Base-by-base conservation (phyloP, 2,888 invertebrate species). In the Pyralis farinalis region DNA sequence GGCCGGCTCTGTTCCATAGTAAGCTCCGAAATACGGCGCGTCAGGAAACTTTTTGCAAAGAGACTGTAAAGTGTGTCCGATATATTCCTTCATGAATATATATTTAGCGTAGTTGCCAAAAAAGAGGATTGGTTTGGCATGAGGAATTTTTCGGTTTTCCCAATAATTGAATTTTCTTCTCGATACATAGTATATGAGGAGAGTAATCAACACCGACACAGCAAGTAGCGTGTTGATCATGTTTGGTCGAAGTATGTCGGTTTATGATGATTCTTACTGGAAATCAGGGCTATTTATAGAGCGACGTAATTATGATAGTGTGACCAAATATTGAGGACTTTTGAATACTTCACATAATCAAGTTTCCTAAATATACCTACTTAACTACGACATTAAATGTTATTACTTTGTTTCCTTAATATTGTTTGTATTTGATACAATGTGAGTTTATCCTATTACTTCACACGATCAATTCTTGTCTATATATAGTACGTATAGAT, bases 1-100 rank as follows among this genome's bases (percentile, higher is more conserved):
- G 0, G 52, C 55, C 0, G 67, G 64, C 8, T 33, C 33, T 6
- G 35, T 21, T 7, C 36, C 39, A 6, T 51, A 64, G 33, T 47
- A 71, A 0, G 55, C 53, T 4, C 71, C 70, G 2, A 71, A 33
- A 22, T 60, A 53, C 0, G 67, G 63, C n/a, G 55, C 64, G 5
- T 58, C 35, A 0, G 57, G 55, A 20, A 58, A 63, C 30, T 53
- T 34, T 10, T 49, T 25, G 36, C 60, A 63, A 6, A 69, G 55
- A 1, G 53, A 46, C 16, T 53, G 43, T 0, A 47, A 39, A 0
- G 53, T 39, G 3, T 47, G 11, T 0, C 44, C 45, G 0, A 48
- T 12, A 21, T 42, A 48, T 11, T 49, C 46, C 40, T 43, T 60
- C 12, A 59, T 30, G 3, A 59, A 35, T 7, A 71, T 51, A 32